These are phyloP conservation scores for Rhopalosiphum padi DNA, from an alignment of 1,140 invertebrate species.

Conservation along the genomic window DNA sequence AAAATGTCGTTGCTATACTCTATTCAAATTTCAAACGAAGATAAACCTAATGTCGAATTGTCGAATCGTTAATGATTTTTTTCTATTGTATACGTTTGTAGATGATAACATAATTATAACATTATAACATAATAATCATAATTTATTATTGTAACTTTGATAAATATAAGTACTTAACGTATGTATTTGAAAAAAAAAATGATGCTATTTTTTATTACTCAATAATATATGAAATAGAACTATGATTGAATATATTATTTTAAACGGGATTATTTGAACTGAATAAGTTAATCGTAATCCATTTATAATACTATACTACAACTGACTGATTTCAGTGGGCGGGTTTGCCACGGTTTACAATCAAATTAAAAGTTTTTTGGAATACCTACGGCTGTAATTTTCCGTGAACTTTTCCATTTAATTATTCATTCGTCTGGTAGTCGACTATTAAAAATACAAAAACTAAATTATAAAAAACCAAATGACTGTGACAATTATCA, in stretches of 20 bases:
- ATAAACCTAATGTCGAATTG: background rate
- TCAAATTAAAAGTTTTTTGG: slow-evolving; percentile 3
- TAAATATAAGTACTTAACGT: background rate
- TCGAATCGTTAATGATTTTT: background rate
- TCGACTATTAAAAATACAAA: background rate
- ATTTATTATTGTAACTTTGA: background rate
- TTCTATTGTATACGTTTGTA: background rate
- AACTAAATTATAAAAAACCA: background rate
- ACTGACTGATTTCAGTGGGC: background rate
- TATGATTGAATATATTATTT: background rate
- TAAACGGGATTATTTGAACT: background rate
- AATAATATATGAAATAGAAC: background rate
- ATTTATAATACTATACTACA: background rate
- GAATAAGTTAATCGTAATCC: background rate
- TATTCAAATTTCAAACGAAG: no score
- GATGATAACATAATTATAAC: no score
- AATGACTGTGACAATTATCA: background rate
- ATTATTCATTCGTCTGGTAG: background rate
- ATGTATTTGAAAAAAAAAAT: background rate
- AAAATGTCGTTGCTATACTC: no score
- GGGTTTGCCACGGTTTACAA: background rate
- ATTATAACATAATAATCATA: background rate
- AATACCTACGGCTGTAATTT: background rate
- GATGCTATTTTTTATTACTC: no score
- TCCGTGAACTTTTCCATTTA: background rate